A percentile compares a stretch with the other conserved stretches of the same genome.
phyloP scores from a whole-genome alignment of 2,797 vertebrate genomes.

The Hipposideros larvatus region DNA sequence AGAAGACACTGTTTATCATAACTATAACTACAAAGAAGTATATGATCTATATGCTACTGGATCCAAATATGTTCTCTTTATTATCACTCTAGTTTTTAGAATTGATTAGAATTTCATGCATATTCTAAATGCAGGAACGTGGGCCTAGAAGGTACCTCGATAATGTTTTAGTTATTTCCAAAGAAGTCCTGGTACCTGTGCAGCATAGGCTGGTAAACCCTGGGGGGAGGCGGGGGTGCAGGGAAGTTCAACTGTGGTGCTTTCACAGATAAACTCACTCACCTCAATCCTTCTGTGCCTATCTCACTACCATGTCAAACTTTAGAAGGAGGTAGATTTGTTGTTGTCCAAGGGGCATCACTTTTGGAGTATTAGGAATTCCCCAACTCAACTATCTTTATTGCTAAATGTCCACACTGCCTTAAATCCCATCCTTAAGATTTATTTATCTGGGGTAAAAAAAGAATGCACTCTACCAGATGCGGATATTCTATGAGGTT shows the following conservation, averaged over 20 bases:
- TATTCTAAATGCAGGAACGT: slow-evolving; percentile 64
- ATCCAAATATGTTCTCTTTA: slow-evolving; percentile 64
- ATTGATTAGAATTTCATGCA: slow-evolving; percentile 65
- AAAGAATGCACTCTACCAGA: not conserved
- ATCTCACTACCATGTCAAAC: not conserved
- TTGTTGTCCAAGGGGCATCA: not conserved
- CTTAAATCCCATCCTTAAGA: not conserved
- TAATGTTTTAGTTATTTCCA: slow-evolving; percentile 57
- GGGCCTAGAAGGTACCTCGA: not conserved
- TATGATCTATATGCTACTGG: not conserved
- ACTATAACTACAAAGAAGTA: slow-evolving; percentile 33
- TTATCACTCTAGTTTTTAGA: slow-evolving; percentile 59
- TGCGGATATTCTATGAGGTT: not conserved
- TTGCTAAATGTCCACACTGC: not conserved
- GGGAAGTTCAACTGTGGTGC: not conserved
- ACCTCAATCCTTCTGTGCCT: not conserved
- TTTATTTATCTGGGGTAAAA: slow-evolving; percentile 29
- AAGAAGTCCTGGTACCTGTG: slow-evolving; percentile 64
- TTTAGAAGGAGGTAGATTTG: not conserved
- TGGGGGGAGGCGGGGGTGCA: not conserved
- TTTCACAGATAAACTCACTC: not conserved
- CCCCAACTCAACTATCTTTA: not conserved
- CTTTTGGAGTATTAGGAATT: not conserved
- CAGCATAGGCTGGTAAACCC: not conserved
- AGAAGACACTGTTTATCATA: slow-evolving; percentile 51